A percentile compares a stretch with the other conserved stretches of the same genome.
These are phyloP conservation scores for Ennomos fuscantarius DNA, from an alignment of 2,888 invertebrate genomes.

Conservation along the genomic window DNA sequence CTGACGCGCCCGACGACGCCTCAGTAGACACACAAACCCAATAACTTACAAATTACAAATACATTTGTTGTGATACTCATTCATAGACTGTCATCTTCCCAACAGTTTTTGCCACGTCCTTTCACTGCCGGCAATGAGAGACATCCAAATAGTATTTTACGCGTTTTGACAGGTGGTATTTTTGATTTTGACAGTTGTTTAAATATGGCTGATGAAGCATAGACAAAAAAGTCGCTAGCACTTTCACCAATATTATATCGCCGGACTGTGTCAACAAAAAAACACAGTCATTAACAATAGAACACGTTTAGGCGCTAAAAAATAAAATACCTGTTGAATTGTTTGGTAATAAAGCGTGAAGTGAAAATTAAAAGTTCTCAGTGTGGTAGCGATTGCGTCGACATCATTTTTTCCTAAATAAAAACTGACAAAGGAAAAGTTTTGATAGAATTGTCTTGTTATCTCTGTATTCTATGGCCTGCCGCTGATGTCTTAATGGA, in stretches of 20 bases:
- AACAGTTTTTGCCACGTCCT: conserved; percentile 41
- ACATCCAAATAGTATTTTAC: conserved; percentile 39
- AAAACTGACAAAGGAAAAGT: conserved; percentile 22
- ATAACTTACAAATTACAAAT: conserved; percentile 36
- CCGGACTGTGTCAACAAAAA: conserved; percentile 53
- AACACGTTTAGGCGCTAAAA: conserved; percentile 65
- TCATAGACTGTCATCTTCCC: conserved; percentile 36
- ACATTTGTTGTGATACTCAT: conserved; percentile 39
- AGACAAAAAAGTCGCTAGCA: conserved; percentile 53
- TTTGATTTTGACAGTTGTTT: conserved; percentile 61
- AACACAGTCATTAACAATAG: conserved; percentile 51
- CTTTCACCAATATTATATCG: conserved; percentile 69
- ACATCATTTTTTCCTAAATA: conserved; percentile 23
- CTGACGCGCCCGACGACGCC: conserved; percentile 42
- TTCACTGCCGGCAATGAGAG: conserved; percentile 44
- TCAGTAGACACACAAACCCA: conserved; percentile 49
- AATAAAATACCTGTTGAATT: conserved; percentile 48
- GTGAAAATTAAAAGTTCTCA: conserved; percentile 59
- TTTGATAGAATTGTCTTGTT: conserved; percentile 27
- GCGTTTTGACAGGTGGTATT: conserved; percentile 52
- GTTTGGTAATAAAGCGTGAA: conserved; percentile 61
- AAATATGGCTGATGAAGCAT: conserved; percentile 47
- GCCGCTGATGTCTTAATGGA: conserved; percentile 11
- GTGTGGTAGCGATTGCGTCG: conserved; percentile 26
- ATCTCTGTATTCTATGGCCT: conserved; percentile 10